Percentiles rank a stretch among this genome's conserved stretches.
Evolutionary conservation across 2,888 invertebrate species (phyloP).

Genomic region (Stenurella melanura): DNA sequence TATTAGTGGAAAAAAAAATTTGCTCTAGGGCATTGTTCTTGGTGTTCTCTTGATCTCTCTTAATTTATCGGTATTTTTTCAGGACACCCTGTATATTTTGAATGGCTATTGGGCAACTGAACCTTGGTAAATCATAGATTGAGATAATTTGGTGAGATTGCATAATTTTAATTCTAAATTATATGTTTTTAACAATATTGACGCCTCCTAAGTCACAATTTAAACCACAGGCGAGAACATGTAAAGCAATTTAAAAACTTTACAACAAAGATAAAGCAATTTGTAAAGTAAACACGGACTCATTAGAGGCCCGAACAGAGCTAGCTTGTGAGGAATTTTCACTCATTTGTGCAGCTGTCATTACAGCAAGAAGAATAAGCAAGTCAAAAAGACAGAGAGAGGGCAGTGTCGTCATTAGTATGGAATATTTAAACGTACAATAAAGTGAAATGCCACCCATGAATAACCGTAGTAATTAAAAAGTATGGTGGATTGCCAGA

Average conservation of each 20-base stretch:
- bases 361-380: constrained; percentile 29
- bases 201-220: neutral
- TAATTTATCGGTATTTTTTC: too few species aligned
- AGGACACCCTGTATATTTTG: too few species aligned
- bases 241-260: constrained; percentile 21
- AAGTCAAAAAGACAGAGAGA: constrained; percentile 37
- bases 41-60: too few species aligned
- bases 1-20: too few species aligned
- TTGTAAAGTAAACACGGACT: constrained; percentile 30
- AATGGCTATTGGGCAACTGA: too few species aligned
- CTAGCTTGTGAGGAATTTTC: constrained; percentile 20
- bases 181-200: neutral
- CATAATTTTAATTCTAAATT: too few species aligned
- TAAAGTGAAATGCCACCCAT: constrained; percentile 51
- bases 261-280: constrained; percentile 22
- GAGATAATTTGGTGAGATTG: too few species aligned
- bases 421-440: constrained; percentile 48
- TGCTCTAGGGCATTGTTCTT: too few species aligned
- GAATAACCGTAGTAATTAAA: constrained; percentile 57
- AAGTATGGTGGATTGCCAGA: constrained; percentile 54
- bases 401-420: constrained; percentile 45
- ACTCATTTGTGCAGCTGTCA: constrained; percentile 24
- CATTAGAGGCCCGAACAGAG: constrained; percentile 24
- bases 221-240: neutral
- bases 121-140: too few species aligned